phyloP scores from a whole-genome alignment of 2,888 invertebrate genomes.

The Serripes groenlandicus region DNA sequence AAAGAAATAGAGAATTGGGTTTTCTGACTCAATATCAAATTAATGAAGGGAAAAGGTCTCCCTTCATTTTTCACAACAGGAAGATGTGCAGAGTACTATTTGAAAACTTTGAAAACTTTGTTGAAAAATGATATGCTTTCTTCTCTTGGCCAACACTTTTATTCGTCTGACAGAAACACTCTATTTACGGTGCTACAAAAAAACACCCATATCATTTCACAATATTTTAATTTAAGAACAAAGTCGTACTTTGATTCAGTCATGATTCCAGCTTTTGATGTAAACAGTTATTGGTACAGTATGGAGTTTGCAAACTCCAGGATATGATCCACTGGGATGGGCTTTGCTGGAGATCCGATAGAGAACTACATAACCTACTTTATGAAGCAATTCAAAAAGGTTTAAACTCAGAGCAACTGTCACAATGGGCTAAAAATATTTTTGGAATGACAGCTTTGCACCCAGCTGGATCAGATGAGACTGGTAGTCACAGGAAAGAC shows the following conservation, averaged over 20 bases:
- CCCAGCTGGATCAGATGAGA: conserved; percentile 28
- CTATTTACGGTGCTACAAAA: conserved; percentile 20
- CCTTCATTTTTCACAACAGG: conserved; percentile 32
- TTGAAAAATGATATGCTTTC: not conserved
- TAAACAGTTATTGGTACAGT: conserved; percentile 18
- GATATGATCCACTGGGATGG: no score
- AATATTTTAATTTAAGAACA: conserved; percentile 31
- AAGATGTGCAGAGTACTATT: conserved; percentile 34
- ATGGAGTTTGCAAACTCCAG: no score
- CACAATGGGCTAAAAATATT: not conserved
- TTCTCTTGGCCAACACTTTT: not conserved
- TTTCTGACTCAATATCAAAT: conserved; percentile 55
- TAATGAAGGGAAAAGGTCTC: no score
- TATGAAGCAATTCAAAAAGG: conserved; percentile 16
- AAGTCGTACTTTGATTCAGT: conserved; percentile 35
- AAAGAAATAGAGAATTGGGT: conserved; percentile 48
- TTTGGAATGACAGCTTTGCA: conserved; percentile 26
- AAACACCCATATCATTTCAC: conserved; percentile 21
- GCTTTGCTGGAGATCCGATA: conserved; percentile 25
- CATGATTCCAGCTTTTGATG: conserved; percentile 34
- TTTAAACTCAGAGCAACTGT: not conserved
- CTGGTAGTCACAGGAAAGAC: conserved; percentile 23
- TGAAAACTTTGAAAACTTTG: conserved; percentile 11
- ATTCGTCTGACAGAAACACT: not conserved
- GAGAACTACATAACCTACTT: conserved; percentile 23